phyloP scores from a whole-genome alignment of 2,797 vertebrate species.

The Chelidonichthys spinosus region DNA sequence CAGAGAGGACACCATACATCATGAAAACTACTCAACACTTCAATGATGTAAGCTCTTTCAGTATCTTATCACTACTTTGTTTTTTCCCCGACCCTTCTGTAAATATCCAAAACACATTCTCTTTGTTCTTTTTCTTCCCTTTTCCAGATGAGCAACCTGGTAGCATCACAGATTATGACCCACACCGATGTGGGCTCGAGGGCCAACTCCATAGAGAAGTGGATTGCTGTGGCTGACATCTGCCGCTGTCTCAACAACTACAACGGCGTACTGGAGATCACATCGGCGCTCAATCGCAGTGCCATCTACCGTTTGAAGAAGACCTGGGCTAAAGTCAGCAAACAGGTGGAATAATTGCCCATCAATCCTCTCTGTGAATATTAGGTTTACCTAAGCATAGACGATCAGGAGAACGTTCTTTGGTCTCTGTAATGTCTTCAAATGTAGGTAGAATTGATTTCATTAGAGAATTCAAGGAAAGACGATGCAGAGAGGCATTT shows the following conservation, averaged over 20 bases:
- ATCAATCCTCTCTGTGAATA: background rate
- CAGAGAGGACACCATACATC: constrained; percentile 92
- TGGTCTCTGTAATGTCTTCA: background rate
- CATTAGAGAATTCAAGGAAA: constrained; percentile 22
- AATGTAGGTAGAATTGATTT: constrained; percentile 7
- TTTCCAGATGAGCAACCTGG: constrained; percentile 95
- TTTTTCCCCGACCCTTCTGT: background rate
- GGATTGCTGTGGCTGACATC: constrained; percentile 95
- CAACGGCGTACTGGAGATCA: constrained; percentile 95
- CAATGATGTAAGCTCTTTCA: constrained; percentile 88
- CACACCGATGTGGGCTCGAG: constrained; percentile 91
- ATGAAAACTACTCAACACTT: constrained; percentile 98
- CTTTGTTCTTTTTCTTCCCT: background rate
- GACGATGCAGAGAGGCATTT: constrained; percentile 1
- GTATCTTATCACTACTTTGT: background rate
- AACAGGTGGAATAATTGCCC: constrained; percentile 84
- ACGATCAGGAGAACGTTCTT: background rate
- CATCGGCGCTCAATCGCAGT: constrained; percentile 95
- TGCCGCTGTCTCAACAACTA: constrained; percentile 96
- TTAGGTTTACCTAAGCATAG: background rate
- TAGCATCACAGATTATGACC: constrained; percentile 97
- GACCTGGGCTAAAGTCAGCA: constrained; percentile 95
- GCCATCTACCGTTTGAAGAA: constrained; percentile 97
- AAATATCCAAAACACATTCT: background rate
- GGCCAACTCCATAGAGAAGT: constrained; percentile 93